Evolutionary conservation across 2,888 invertebrate genomes (phyloP).

Genomic region (Mesorhabditis belari): DNA sequence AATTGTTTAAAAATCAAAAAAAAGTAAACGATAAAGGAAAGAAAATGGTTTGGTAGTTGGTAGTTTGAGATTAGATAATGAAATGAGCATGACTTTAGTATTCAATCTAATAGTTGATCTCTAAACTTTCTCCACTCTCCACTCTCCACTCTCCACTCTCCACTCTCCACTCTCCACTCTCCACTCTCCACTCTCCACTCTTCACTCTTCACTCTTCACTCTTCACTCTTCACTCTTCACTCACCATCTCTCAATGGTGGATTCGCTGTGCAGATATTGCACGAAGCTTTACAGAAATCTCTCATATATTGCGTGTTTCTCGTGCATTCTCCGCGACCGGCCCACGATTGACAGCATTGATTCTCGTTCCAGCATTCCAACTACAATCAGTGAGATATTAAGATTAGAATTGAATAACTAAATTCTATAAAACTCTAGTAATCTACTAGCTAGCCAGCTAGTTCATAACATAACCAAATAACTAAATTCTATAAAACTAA

Average conservation of each 20-base stretch:
- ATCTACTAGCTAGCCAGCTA: too few relatives aligned
- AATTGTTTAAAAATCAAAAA: too few relatives aligned
- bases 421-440: too few relatives aligned
- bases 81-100: background rate
- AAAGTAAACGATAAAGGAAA: background rate
- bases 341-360: conserved; percentile 43
- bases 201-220: background rate
- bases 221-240: background rate
- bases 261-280: conserved; percentile 24
- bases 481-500: too few relatives aligned
- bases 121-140: background rate
- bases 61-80: background rate
- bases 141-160: background rate
- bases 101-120: background rate
- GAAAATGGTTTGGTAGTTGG: background rate
- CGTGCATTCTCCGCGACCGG: conserved; percentile 34
- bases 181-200: background rate
- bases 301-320: conserved; percentile 42
- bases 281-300: conserved; percentile 42
- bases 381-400: conserved; percentile 4
- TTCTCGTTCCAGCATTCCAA: conserved; percentile 46
- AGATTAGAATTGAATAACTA: too few relatives aligned
- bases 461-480: too few relatives aligned
- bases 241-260: conserved; percentile 16
- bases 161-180: background rate